phyloP scores from a whole-genome alignment of 2,888 invertebrate species.

The Odontocolon sp. region DNA sequence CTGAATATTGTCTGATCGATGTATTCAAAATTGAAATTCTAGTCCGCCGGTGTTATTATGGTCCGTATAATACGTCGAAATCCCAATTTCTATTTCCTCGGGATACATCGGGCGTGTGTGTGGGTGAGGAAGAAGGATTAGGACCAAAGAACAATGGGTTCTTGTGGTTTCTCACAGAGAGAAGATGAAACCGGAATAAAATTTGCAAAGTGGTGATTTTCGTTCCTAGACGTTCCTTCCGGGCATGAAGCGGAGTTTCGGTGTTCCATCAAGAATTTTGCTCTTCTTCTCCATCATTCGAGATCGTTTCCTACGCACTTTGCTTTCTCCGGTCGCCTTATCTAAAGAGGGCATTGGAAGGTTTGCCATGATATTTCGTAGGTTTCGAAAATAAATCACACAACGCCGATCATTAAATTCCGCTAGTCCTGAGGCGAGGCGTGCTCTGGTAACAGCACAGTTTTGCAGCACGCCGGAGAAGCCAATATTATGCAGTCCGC shows the following conservation, averaged over 20 bases:
- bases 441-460: constrained; percentile 28
- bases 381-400: constrained; percentile 77
- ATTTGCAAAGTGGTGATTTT: constrained; percentile 66
- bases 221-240: constrained; percentile 71
- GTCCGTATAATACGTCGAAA: constrained; percentile 18
- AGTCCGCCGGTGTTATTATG: constrained; percentile 32
- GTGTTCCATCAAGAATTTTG: constrained; percentile 29
- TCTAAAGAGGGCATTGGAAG: constrained; percentile 55
- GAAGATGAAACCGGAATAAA: constrained; percentile 58
- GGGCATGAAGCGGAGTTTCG: constrained; percentile 64
- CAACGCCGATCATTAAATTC: constrained; percentile 72
- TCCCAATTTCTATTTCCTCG: constrained; percentile 54
- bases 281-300: constrained; percentile 26
- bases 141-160: constrained; percentile 51
- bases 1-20: constrained; percentile 12
- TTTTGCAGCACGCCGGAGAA: constrained; percentile 53
- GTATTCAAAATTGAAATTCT: constrained; percentile 41
- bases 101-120: constrained; percentile 34
- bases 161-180: constrained; percentile 35
- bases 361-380: constrained; percentile 56
- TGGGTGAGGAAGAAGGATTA: constrained; percentile 24
- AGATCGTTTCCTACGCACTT: constrained; percentile 45
- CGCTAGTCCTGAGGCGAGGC: constrained; percentile 47
- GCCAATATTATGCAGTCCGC: constrained; percentile 70
- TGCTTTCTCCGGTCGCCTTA: constrained; percentile 50